phyloP scores from a whole-genome alignment of 1,140 invertebrate species.

The Physella acuta region DNA sequence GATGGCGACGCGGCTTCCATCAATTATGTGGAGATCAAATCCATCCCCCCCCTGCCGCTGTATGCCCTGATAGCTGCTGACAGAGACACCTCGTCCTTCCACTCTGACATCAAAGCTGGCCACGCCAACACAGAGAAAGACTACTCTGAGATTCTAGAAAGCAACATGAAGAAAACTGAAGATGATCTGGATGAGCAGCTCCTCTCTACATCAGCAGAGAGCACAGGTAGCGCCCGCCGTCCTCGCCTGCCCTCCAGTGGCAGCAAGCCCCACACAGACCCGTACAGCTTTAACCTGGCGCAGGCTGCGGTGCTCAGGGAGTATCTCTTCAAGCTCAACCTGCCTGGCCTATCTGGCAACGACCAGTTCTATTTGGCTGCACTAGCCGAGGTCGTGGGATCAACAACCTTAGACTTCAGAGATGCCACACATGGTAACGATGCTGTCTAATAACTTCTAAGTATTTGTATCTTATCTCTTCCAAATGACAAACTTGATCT shows the following conservation, averaged over 20 bases:
- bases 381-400: conserved; percentile 92
- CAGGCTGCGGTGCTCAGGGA: conserved; percentile 71
- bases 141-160: conserved; percentile 83
- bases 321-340: conserved; percentile 90
- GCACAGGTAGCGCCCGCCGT: conserved; percentile 24
- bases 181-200: conserved; percentile 60
- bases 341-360: conserved; percentile 93
- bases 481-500: too few relatives aligned
- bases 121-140: conserved; percentile 63
- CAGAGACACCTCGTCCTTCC: conserved; percentile 66
- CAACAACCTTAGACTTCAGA: conserved; percentile 55
- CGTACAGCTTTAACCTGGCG: conserved; percentile 54
- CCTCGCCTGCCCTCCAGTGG: conserved; percentile 17
- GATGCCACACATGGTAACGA: conserved; percentile 42
- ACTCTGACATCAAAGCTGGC: conserved; percentile 32
- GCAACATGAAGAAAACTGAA: conserved; percentile 38
- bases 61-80: conserved; percentile 94
- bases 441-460: too few relatives aligned
- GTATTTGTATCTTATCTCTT: too few relatives aligned
- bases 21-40: conserved; percentile 94
- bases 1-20: conserved; percentile 76
- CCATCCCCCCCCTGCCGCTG: conserved; percentile 92
- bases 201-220: conserved; percentile 41
- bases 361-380: conserved; percentile 99
- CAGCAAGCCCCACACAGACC: conserved; percentile 8